phyloP scores from a whole-genome alignment of 2,113 vertebrate species.

The Leucosticte australis region DNA sequence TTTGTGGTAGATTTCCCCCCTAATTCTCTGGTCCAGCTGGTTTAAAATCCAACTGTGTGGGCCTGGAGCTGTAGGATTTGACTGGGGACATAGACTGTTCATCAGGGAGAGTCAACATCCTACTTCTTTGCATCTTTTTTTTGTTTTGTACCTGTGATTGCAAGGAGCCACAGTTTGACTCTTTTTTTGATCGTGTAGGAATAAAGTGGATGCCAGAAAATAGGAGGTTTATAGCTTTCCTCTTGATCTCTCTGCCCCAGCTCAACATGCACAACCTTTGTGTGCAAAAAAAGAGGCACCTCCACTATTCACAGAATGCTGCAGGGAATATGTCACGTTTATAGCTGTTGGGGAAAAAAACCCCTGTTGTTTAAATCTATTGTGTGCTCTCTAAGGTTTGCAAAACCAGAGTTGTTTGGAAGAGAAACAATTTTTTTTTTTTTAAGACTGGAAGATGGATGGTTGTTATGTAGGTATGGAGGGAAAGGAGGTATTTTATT shows the following conservation, averaged over 20 bases:
- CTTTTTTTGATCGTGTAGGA: neutral
- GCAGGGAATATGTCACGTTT: neutral
- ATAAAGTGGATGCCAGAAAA: neutral
- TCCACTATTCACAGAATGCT: neutral
- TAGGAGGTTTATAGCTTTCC: neutral
- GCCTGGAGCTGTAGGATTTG: neutral
- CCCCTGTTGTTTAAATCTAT: neutral
- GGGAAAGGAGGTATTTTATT: neutral
- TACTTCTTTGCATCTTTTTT: neutral
- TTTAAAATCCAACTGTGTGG: fast-evolving
- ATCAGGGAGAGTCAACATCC: neutral
- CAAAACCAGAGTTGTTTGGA: neutral
- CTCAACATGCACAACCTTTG: neutral
- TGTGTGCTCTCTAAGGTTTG: neutral
- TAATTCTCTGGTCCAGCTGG: neutral
- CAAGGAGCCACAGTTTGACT: neutral
- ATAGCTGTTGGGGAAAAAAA: neutral
- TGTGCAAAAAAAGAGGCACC: neutral
- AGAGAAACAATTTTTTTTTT: neutral
- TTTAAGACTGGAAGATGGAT: neutral
- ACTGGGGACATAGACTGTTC: neutral
- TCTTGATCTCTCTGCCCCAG: neutral
- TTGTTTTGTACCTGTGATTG: neutral
- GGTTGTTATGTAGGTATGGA: neutral
- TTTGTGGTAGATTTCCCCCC: neutral